Evolutionary conservation across 2,797 vertebrate genomes (phyloP), one percentile per base, ranked within the genome.

Genomic region (Hippopotamyrus pictus): DNA sequence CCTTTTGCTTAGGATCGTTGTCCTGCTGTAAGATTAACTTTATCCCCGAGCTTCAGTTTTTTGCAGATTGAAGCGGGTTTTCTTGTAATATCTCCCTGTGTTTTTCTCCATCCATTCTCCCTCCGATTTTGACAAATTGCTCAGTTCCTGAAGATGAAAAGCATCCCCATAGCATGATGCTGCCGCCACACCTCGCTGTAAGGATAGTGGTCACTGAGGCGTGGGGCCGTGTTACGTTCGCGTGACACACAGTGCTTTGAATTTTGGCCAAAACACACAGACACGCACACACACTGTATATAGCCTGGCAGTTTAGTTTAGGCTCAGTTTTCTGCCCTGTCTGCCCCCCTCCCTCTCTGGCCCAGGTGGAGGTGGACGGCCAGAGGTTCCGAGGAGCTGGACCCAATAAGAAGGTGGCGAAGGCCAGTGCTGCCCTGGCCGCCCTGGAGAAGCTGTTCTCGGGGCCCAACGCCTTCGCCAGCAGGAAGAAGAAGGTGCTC

Each of bases 371-470:
- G 95, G 98, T 99, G 91, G 98, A 99, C 89, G 96, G 97, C 91
- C 97, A 97, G 95, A 96, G 97, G 86, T 99, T 99, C 93, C 95
- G 97, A 91, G 98, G 98, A 25, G 96, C 97, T 17, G 97, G 98
- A 90, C 97, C 98, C 92, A 99, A 98, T 92, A 99, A 99, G 95
- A 99, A 98, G 92, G 97, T 97, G 89, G 97, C 98, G 89, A 99
- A 99, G 95, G 97, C 98, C 87, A 97, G 97, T 17, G 97, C 98
- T 9, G 98, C 98, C 0, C 90, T 98, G 88, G 96, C 97, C n/a
- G 98, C 97, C n/a, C 96, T 99, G 82, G 97, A 97, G 93, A 97
- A 96, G 92, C 93, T 99, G 1, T 98, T 98, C 93, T 97, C 97
- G 41, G 96, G 97, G 90, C 96, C 97, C 92, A 97, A 96, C 90